phyloP scores from a whole-genome alignment of 2,888 invertebrate genomes.

The Clistopyga incitator region DNA sequence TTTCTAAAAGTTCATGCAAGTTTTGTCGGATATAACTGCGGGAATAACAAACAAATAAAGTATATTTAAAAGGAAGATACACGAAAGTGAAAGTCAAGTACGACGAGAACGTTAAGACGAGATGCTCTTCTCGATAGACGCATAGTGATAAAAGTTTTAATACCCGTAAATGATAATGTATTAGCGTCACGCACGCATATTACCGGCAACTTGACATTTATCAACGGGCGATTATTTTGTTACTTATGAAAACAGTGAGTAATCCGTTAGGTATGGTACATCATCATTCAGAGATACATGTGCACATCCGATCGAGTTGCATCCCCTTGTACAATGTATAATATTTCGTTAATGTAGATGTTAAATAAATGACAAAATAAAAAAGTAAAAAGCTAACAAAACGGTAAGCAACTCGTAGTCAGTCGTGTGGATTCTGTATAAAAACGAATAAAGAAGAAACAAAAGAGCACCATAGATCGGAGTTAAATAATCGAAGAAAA shows the following conservation, averaged over 20 bases:
- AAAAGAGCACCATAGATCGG: conserved; percentile 65
- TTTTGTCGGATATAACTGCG: conserved; percentile 15
- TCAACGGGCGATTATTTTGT: conserved; percentile 45
- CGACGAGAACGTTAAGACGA: conserved; percentile 21
- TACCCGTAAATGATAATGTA: conserved; percentile 27
- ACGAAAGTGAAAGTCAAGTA: conserved; percentile 28
- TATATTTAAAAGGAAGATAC: conserved; percentile 14
- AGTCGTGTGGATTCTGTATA: conserved; percentile 60
- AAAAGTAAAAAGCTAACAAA: conserved; percentile 70
- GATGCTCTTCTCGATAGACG: conserved; percentile 26
- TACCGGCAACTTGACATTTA: conserved; percentile 35
- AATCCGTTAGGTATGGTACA: conserved; percentile 53
- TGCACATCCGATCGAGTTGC: conserved; percentile 74
- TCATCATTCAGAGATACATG: conserved; percentile 59
- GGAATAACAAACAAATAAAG: conserved; percentile 1
- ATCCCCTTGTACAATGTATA: conserved; percentile 81
- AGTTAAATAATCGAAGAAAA: conserved; percentile 78
- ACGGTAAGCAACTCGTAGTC: conserved; percentile 62
- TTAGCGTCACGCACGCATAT: conserved; percentile 26
- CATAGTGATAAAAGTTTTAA: conserved; percentile 31
- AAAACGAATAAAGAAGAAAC: conserved; percentile 42
- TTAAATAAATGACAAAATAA: conserved; percentile 78
- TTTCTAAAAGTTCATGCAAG: conserved; percentile 20
- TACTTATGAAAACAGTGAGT: conserved; percentile 42
- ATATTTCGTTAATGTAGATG: conserved; percentile 82